Evolutionary conservation across 2,113 vertebrate species (phyloP).

Genomic region (Sciurus niger): DNA sequence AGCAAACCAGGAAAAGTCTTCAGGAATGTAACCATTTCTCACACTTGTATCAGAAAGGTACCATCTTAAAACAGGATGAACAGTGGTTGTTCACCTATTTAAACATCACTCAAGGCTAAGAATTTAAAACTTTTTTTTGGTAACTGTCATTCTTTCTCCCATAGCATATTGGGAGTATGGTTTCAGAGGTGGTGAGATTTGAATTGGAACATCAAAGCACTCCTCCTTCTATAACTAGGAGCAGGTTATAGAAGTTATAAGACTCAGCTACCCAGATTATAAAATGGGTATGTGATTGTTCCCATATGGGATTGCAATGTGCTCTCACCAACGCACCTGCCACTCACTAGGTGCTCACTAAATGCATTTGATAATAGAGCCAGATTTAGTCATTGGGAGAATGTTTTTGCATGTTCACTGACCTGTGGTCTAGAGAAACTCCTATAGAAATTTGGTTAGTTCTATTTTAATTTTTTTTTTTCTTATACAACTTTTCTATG

Average conservation of each 20-base stretch:
- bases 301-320: accelerated
- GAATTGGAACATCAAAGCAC: not conserved
- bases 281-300: not conserved
- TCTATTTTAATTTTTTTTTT: not conserved
- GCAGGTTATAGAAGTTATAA: not conserved
- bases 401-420: not conserved
- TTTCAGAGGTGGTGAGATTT: not conserved
- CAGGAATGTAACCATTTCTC: not conserved
- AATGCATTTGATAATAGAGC: not conserved
- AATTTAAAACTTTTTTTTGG: not conserved
- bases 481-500: not conserved
- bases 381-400: not conserved
- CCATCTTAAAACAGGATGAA: slow-evolving; percentile 18
- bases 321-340: not conserved
- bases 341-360: not conserved
- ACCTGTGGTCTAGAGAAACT: not conserved
- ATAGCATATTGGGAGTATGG: not conserved
- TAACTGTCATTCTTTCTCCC: not conserved
- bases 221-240: not conserved
- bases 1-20: not conserved
- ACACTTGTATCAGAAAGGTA: not conserved
- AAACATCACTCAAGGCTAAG: not conserved
- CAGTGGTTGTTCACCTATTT: not conserved
- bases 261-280: not conserved
- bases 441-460: not conserved